Conservation (phyloP, 2,797 vertebrate genomes). For the Falco columbarius region DNA sequence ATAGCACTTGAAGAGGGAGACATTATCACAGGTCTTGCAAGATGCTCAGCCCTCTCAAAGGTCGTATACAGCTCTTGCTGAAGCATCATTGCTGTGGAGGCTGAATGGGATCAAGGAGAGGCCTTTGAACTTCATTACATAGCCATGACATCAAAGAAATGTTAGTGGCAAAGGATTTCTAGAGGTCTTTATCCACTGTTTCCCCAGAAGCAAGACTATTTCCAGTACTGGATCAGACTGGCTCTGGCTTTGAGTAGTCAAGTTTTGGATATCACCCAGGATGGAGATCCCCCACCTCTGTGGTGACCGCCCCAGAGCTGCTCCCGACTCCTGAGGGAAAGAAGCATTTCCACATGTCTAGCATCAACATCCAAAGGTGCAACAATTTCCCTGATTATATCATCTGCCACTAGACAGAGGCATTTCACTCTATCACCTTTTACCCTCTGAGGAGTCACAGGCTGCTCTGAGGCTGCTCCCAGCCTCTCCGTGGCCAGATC, state of each 20-base stretch:
- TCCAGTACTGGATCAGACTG: background rate
- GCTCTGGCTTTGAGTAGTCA: background rate
- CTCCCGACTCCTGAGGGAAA: background rate
- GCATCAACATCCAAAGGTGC: background rate
- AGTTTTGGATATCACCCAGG: background rate
- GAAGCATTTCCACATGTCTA: background rate
- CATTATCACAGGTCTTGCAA: fast-evolving
- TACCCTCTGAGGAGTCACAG: background rate
- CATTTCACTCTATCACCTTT: background rate
- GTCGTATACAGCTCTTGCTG: background rate
- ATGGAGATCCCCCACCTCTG: background rate
- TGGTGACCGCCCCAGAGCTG: too few relatives aligned
- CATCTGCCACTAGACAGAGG: background rate
- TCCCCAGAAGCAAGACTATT: background rate
- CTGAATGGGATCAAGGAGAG: background rate
- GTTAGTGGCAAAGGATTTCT: background rate
- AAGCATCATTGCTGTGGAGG: background rate
- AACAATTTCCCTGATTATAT: too few relatives aligned
- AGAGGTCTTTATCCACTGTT: background rate
- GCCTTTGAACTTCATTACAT: background rate
- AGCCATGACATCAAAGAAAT: background rate
- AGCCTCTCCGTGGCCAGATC: background rate
- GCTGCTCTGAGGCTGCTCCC: background rate
- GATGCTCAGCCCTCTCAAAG: background rate
- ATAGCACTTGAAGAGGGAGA: background rate